Percentiles rank a stretch among this genome's conserved stretches.
Conservation (phyloP, 2,888 invertebrate genomes). For the Xestoiulus laeticollis region DNA sequence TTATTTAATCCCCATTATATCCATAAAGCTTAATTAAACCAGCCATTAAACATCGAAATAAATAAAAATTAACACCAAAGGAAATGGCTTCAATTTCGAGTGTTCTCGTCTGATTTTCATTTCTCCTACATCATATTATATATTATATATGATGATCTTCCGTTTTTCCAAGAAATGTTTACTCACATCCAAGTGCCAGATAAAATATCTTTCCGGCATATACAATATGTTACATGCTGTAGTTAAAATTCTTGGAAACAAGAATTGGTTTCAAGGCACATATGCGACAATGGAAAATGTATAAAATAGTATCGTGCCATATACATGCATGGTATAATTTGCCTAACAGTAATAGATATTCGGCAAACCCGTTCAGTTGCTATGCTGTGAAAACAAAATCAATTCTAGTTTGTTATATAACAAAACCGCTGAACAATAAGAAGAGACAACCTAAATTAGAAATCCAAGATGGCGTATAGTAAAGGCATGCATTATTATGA, state of each 20-base stretch:
- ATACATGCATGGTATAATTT: background rate
- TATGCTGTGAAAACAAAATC: background rate
- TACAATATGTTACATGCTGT: background rate
- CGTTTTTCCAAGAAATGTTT: background rate
- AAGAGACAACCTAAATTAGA: background rate
- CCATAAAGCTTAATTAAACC: no score
- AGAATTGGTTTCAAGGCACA: background rate
- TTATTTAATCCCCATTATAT: no score
- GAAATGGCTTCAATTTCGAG: no score
- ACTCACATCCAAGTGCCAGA: background rate
- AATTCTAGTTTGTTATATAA: constrained; percentile 1
- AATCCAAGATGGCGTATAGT: background rate
- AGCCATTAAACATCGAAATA: no score
- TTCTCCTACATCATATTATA: no score
- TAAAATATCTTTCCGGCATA: background rate
- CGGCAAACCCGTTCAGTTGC: background rate
- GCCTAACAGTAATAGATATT: background rate
- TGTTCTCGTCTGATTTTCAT: no score
- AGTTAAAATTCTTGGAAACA: background rate
- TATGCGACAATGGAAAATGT: background rate
- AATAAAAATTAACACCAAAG: no score
- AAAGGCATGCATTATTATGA: background rate
- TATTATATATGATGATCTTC: no score
- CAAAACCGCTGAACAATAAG: background rate
- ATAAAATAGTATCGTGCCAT: background rate